Evolutionary conservation across 2,888 invertebrate species (phyloP), one percentile per base, ranked within the genome.

Genomic region (Andricus quercusramuli): DNA sequence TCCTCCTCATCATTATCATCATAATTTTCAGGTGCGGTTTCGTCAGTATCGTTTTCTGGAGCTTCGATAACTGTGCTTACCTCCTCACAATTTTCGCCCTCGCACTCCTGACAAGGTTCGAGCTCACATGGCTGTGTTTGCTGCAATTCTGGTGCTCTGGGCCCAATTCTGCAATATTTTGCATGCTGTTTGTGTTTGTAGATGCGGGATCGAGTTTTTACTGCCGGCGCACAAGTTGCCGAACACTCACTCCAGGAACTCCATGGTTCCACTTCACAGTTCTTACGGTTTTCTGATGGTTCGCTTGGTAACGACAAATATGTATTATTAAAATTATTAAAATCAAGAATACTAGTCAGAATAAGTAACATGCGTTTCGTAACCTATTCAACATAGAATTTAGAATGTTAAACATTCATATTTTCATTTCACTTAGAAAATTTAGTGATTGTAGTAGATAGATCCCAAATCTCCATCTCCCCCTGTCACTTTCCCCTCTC

Each of bases 221-320:
- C 94, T 29, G 98, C 98, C 93, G 97, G 96, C 78, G 98, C 98
- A 93, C 98, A 99, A 51, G 95, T 94, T 56, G 97, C 97, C 3
- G 97, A 96, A 91, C 98, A 98, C 22, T 95, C 94, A 67, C 96
- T 96, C 97, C 97, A 98, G 11, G 93, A 87, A n/a, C 95, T 94
- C 95, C 97, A 98, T 29, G 95, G 95, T 0, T 94, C 93, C 41
- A 97, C 96, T 0, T 94, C 95, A 91, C 98, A 98, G 83, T 90
- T 90, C 44, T 94, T 93, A 66, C 93, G 87, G 5, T 86, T 81
- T 2, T n/a, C 29, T 56, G 74, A 1, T 32, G 56, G 20, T 29
- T 56, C 4, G 15, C 74, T 74, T 74, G 44, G 6, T 15, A 13
- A 47, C 6, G 13, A 37, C 5, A 74, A 56, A 32, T 3, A 41